These are phyloP conservation scores for Latheticus oryzae DNA, from an alignment of 2,888 invertebrate genomes.

Conservation along the genomic window DNA sequence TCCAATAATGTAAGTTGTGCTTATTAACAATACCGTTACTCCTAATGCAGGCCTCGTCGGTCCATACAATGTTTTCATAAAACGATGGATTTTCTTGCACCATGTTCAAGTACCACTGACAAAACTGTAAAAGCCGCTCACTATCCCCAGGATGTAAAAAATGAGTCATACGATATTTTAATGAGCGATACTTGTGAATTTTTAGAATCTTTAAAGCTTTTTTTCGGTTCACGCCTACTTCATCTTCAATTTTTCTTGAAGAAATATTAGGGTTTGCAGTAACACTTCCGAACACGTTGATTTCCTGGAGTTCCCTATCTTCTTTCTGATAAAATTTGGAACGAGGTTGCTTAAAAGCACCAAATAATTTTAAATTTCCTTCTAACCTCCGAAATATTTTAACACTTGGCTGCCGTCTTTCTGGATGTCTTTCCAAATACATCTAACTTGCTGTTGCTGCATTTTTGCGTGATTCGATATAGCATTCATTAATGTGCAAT, in stretches of 20 bases:
- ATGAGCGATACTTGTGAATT: neutral
- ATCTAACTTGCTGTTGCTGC: no score
- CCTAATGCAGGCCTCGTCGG: neutral
- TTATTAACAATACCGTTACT: neutral
- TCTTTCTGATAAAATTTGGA: neutral
- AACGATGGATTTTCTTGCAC: no score
- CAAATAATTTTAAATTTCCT: conserved; percentile 1
- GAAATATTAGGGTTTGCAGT: conserved; percentile 1
- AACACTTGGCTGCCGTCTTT: neutral
- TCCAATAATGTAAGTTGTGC: neutral
- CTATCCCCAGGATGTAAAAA: neutral
- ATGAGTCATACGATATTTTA: neutral
- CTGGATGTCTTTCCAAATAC: neutral
- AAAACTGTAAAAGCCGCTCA: neutral
- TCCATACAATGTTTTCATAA: neutral
- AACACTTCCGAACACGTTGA: conserved; percentile 2
- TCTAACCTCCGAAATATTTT: neutral
- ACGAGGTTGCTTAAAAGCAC: neutral
- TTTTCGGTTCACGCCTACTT: neutral
- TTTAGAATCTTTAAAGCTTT: neutral
- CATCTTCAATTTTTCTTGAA: neutral
- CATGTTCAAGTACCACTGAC: neutral
- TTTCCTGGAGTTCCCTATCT: neutral
- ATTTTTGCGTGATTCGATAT: no score
- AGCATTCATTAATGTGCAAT: no score